Percentiles rank a stretch among this genome's conserved stretches.
These are phyloP conservation scores for Lysiphlebus fabarum DNA, from an alignment of 1,140 invertebrate genomes.

Conservation along the genomic window DNA sequence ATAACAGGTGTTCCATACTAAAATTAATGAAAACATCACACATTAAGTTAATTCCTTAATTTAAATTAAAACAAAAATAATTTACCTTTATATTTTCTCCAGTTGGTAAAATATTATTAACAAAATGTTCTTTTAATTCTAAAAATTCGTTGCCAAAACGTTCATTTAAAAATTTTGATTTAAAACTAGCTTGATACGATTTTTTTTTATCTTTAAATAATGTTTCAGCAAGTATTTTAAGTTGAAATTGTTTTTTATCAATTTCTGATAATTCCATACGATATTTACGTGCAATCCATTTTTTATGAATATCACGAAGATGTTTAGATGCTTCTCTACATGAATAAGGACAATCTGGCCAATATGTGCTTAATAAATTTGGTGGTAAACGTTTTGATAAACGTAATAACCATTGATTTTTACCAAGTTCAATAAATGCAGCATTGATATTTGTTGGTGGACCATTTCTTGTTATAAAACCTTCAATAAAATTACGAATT, in stretches of 20 bases:
- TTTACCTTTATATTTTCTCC: slow-evolving; percentile 68
- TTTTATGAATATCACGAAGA: slow-evolving; percentile 64
- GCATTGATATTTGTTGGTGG: slow-evolving; percentile 71
- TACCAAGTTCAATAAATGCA: slow-evolving; percentile 75
- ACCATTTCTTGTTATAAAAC: slow-evolving; percentile 82
- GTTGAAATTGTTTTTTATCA: slow-evolving; percentile 71
- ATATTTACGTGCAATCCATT: slow-evolving; percentile 70
- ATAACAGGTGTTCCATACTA: slow-evolving; percentile 76
- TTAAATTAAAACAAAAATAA: slow-evolving; percentile 10
- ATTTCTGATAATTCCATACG: slow-evolving; percentile 62
- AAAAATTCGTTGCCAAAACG: slow-evolving; percentile 63
- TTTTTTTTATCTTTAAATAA: slow-evolving; percentile 82
- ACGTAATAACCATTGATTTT: slow-evolving; percentile 74
- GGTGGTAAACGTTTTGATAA: slow-evolving; percentile 68
- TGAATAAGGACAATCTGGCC: slow-evolving; percentile 71
- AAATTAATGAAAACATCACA: slow-evolving; percentile 31
- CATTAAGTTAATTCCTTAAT: slow-evolving; percentile 18
- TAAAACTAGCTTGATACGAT: slow-evolving; percentile 68
- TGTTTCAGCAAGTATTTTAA: slow-evolving; percentile 81
- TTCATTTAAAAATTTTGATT: slow-evolving; percentile 64
- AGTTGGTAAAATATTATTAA: slow-evolving; percentile 54
- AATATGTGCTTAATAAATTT: slow-evolving; percentile 65
- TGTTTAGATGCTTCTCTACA: slow-evolving; percentile 70
- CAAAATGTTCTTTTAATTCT: slow-evolving; percentile 59
- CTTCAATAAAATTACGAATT: slow-evolving; percentile 74